A percentile compares a stretch with the other conserved stretches of the same genome.
These are phyloP conservation scores for Drosophila sproati DNA, from an alignment of 1,140 invertebrate genomes.

Conservation along the genomic window DNA sequence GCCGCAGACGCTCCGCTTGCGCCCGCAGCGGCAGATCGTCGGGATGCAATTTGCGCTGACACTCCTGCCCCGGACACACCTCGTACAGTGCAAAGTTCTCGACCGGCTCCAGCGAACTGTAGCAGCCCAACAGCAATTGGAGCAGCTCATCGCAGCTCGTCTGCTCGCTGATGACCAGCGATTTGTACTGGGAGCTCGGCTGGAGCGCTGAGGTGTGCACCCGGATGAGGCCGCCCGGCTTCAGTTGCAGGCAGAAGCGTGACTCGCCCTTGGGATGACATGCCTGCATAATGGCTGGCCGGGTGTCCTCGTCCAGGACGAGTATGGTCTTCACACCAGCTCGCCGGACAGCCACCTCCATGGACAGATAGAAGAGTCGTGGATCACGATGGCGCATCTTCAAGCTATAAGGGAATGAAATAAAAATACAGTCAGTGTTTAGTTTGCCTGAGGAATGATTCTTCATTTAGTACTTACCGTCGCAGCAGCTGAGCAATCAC, in stretches of 20 bases:
- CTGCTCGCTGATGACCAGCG: slow-evolving; percentile 93
- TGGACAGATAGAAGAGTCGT: slow-evolving; percentile 95
- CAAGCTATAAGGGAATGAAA: slow-evolving; percentile 36
- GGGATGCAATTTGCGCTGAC: slow-evolving; percentile 93
- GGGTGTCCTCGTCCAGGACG: slow-evolving; percentile 93
- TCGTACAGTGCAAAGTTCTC: slow-evolving; percentile 95
- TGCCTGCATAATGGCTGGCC: slow-evolving; percentile 94
- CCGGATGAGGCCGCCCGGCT: slow-evolving; percentile 93
- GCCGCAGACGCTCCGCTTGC: slow-evolving; percentile 90
- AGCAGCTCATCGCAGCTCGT: slow-evolving; percentile 96
- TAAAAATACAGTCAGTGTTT: not conserved
- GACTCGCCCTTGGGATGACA: slow-evolving; percentile 96
- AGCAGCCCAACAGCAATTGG: slow-evolving; percentile 93
- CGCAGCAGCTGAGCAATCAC: slow-evolving; percentile 93
- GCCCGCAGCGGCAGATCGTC: slow-evolving; percentile 94
- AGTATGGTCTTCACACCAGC: slow-evolving; percentile 93
- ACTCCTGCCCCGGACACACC: slow-evolving; percentile 90
- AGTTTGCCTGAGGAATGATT: not conserved
- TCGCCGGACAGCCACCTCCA: slow-evolving; percentile 94
- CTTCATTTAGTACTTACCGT: slow-evolving; percentile 86
- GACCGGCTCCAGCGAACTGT: slow-evolving; percentile 92
- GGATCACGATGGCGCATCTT: slow-evolving; percentile 96
- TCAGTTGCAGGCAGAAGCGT: slow-evolving; percentile 93
- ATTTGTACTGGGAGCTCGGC: slow-evolving; percentile 96
- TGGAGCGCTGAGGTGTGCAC: slow-evolving; percentile 95